Percentiles rank a stretch among this genome's conserved stretches.
Conservation (phyloP, 2,888 invertebrate genomes). For the Busseola fusca region DNA sequence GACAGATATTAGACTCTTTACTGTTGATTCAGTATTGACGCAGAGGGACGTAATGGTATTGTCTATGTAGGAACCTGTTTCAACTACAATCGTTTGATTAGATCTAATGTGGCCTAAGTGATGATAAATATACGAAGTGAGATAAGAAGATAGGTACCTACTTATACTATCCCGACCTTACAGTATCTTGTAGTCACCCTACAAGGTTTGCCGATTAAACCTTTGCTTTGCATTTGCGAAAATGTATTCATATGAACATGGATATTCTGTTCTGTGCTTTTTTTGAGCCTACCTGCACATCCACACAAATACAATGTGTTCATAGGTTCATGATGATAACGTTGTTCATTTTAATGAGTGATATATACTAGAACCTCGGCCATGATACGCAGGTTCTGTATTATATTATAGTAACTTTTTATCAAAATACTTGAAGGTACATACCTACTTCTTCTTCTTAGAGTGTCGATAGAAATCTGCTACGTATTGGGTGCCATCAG, state of each 20-base stretch:
- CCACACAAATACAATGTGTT: slow-evolving; percentile 22
- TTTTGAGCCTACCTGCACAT: slow-evolving; percentile 3
- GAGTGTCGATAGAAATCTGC: neutral
- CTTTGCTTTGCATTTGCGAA: slow-evolving; percentile 39
- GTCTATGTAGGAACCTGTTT: neutral
- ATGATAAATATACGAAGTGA: neutral
- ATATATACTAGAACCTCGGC: neutral
- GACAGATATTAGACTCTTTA: no score
- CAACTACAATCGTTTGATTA: neutral
- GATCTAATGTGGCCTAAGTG: neutral
- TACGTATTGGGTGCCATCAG: neutral
- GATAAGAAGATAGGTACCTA: neutral
- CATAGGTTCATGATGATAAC: slow-evolving; percentile 25
- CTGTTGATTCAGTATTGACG: neutral
- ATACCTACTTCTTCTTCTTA: neutral
- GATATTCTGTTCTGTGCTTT: neutral
- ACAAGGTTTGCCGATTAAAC: slow-evolving; percentile 32
- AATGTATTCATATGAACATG: slow-evolving; percentile 33
- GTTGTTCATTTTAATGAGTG: neutral
- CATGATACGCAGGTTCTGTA: neutral
- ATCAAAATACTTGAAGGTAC: neutral
- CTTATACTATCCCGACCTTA: neutral
- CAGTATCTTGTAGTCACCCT: slow-evolving; percentile 24
- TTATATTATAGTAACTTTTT: neutral
- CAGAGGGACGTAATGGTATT: neutral